Percentiles rank a stretch among this genome's conserved stretches.
Conservation (phyloP, 2,888 invertebrate species). For the Polydrusus pterygomalis region DNA sequence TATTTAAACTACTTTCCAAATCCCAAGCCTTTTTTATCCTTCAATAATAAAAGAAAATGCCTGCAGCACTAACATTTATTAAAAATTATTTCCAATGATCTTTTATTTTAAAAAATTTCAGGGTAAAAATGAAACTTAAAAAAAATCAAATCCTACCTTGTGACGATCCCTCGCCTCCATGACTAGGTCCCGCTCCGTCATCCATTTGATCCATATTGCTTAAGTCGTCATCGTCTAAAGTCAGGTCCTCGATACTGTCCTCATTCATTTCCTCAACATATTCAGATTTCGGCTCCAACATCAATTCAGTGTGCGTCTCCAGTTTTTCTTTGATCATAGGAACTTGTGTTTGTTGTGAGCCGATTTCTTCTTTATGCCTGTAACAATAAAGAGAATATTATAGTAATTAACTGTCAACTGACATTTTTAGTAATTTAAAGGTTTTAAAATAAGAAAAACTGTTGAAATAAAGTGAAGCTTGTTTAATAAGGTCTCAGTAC, state of each 20-base stretch:
- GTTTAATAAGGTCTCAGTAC: too few relatives aligned
- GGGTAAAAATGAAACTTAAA: not conserved
- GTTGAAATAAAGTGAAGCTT: too few relatives aligned
- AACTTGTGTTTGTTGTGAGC: slow-evolving; percentile 68
- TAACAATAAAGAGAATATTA: slow-evolving; percentile 7
- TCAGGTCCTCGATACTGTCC: slow-evolving; percentile 89
- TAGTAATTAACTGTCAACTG: not conserved
- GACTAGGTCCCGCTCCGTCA: slow-evolving; percentile 81
- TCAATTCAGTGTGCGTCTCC: slow-evolving; percentile 75
- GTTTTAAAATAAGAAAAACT: too few relatives aligned
- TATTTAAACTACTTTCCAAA: too few relatives aligned
- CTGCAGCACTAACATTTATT: too few relatives aligned
- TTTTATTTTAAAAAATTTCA: not conserved
- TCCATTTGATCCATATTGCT: slow-evolving; percentile 83
- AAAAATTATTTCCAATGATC: too few relatives aligned
- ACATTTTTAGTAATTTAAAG: too few relatives aligned
- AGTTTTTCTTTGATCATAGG: slow-evolving; percentile 74
- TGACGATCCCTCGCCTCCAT: slow-evolving; percentile 79
- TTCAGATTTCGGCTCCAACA: slow-evolving; percentile 84
- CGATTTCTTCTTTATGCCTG: slow-evolving; percentile 65
- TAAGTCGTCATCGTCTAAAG: slow-evolving; percentile 86
- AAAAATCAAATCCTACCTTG: slow-evolving; percentile 47
- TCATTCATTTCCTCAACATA: slow-evolving; percentile 81
- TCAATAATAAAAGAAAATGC: too few relatives aligned
- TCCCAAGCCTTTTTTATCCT: too few relatives aligned